Evolutionary conservation across 2,797 vertebrate genomes (phyloP).

Genomic region (Oreochromis grahami): DNA sequence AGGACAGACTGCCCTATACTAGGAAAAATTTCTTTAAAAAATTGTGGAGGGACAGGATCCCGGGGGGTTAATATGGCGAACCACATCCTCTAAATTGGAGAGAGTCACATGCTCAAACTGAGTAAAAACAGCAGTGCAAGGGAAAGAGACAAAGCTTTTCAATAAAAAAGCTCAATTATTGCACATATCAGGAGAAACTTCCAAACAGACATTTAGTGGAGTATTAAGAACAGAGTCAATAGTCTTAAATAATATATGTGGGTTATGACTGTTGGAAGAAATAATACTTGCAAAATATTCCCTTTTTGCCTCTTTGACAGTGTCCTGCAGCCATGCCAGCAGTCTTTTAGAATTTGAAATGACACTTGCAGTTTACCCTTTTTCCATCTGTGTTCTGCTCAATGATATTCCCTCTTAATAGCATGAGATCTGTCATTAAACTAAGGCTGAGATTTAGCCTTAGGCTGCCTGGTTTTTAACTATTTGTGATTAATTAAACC

Average conservation of each 20-base stretch:
- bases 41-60: not conserved
- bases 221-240: not conserved
- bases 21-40: not conserved
- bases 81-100: not conserved
- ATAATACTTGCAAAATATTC: not conserved
- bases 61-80: accelerated
- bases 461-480: not conserved
- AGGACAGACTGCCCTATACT: not conserved
- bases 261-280: not conserved
- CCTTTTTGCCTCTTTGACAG: not conserved
- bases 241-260: not conserved
- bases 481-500: not conserved
- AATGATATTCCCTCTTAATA: not conserved
- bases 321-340: not conserved
- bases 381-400: too few species aligned
- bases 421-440: not conserved
- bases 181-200: not conserved
- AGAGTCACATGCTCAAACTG: not conserved
- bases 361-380: too few species aligned
- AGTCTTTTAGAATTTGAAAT: too few species aligned
- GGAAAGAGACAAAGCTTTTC: not conserved
- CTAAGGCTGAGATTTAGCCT: not conserved
- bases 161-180: not conserved
- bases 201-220: not conserved
- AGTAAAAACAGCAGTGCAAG: not conserved